Base-by-base conservation (phyloP, 2,797 vertebrate species). In the Carapus acus region DNA sequence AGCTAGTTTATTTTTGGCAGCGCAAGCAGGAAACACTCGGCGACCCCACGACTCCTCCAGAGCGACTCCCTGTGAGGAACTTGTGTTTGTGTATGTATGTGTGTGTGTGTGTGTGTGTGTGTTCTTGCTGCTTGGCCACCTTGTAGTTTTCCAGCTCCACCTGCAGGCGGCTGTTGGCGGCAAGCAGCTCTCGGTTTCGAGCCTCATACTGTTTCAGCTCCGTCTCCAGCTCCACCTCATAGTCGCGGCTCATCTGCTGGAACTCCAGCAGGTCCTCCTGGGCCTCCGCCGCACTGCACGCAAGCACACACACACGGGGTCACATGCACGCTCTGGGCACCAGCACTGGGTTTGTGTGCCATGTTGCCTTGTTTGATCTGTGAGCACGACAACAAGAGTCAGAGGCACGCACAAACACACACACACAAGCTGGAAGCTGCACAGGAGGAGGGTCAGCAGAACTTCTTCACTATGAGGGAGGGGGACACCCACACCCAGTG, bases 241-340 rank as follows among this genome's bases (percentile, higher is more conserved):
- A 96, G 54, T 98, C 96, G 6, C 91, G 86, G 71, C 96, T 98
- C 78, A 94, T 94, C 83, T 93, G 94, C 67, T 97, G 94, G 59
- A 98, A 98, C 75, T 98, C 94, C 59, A 88, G 88, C 64, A 98
- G 74, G 21, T 97, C 94, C 57, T 93, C 92, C 50, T 89, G 92
- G 0, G 89, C 81, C 3, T 87, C 91, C 49, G 90, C 86, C 1
- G 89, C 90, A 61, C 95, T 96, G 43, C 2, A 15, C 16, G 19
- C 6, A 45, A 22, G 29, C 15, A 38, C 9, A 50, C 49, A 49
- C 46, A 16, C 2, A 43, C 6, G n/a, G 21, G 1, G 16, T n/a
- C 23, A 39, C 1, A 2, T 9, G 7, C 12, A 6, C 18, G 14
- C 19, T 17, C 5, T 11, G 5, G 36, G 37, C 3, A 12, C 39